Base-by-base conservation (phyloP, 2,797 vertebrate species). In the Mastacembelus armatus region DNA sequence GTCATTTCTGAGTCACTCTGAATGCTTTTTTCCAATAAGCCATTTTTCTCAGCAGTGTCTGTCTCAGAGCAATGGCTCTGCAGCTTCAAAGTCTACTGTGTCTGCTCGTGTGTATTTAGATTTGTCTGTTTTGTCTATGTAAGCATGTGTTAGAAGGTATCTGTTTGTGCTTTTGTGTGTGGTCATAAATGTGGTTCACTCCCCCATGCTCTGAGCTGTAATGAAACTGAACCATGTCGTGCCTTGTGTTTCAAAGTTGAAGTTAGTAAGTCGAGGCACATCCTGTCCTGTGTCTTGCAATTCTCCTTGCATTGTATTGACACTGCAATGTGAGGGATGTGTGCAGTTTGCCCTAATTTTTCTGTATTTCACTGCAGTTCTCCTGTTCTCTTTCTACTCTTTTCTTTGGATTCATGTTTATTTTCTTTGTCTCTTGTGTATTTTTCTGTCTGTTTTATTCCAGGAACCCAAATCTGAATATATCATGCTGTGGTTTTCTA, bases 401-500 rank as follows among this genome's bases (percentile, higher is more conserved):
- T 24, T 29, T 76, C 16, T 42, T 38, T 57, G 32, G 42, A 39
- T 51, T 56, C 27, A 10, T 36, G 8, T 26, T 52, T 26, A 18
- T 64, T 60, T 47, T 56, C 15, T 42, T 4, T 63, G 22, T 43
- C 39, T 29, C 30, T 8, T 59, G 22, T 65, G 5, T 14, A 2
- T 80, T 58, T 74, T 36, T 74, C n/a, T 35, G 36, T 30, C 33
- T 21, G 24, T 68, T 79, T n/a, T n/a, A n/a, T 87, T 88, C 72
- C 80, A 98, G 98, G 89, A 94, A 96, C 68, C 77, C 90, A 40
- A 69, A 84, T 74, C 90, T 99, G 77, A 98, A 98, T 71, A 88
- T 90, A 33, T 89, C 92, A 18, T 97, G 95, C 92, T 95, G 94
- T 86, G 92, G 83, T 70, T 98, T 99, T 85, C 94, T 99, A 11